These are phyloP conservation scores for Gortyna flavago DNA, from an alignment of 2,888 invertebrate genomes.

Conservation along the genomic window DNA sequence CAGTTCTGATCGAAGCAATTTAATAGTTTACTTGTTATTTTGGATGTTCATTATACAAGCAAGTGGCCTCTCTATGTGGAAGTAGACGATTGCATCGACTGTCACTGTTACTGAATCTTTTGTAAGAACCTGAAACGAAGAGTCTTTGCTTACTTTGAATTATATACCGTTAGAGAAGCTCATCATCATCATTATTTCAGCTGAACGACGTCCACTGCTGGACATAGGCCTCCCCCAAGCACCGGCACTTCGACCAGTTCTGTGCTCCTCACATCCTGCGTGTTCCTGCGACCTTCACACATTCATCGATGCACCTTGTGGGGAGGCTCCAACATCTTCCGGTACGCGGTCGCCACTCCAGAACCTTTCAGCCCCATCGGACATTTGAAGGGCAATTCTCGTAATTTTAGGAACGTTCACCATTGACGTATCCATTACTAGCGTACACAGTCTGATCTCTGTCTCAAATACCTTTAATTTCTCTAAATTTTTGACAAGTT, in stretches of 20 bases:
- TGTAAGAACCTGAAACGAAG: slow-evolving; percentile 88
- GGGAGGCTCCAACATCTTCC: not conserved
- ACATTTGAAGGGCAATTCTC: not conserved
- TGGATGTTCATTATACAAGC: slow-evolving; percentile 90
- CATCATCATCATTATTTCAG: not conserved
- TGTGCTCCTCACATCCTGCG: not conserved
- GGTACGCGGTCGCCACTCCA: no score
- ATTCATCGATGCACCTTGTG: no score
- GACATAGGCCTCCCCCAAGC: not conserved
- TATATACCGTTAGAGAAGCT: not conserved
- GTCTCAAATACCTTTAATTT: no score
- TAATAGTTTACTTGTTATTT: slow-evolving; percentile 69
- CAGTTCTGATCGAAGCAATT: not conserved
- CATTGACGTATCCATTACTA: no score
- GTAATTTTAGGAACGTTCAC: not conserved
- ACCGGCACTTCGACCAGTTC: not conserved
- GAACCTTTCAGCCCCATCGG: not conserved
- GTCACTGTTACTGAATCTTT: slow-evolving; percentile 98
- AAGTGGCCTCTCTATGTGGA: slow-evolving; percentile 92
- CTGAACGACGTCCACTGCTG: not conserved
- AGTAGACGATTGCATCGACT: slow-evolving; percentile 96
- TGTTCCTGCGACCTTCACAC: no score
- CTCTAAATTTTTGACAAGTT: not conserved
- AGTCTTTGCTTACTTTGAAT: not conserved
- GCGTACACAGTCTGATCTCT: not conserved